These are phyloP conservation scores for Drosophila seclusa DNA, from an alignment of 2,888 invertebrate species.

Conservation along the genomic window DNA sequence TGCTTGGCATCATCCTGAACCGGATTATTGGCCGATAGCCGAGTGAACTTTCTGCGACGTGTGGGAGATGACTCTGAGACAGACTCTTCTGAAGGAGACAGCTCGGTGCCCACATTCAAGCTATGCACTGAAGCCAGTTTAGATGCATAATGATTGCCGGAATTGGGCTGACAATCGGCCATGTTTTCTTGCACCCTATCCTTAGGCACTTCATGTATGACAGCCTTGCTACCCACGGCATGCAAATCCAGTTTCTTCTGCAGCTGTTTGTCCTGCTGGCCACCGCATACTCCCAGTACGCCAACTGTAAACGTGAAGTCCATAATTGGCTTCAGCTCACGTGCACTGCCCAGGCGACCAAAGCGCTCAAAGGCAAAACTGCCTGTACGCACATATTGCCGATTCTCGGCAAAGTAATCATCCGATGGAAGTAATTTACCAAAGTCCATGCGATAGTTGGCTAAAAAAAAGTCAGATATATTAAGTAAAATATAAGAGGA, in stretches of 20 bases:
- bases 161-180: not conserved
- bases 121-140: conserved; percentile 33
- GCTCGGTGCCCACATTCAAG: conserved; percentile 56
- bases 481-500: not conserved
- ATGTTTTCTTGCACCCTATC: conserved; percentile 14
- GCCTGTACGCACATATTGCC: conserved; percentile 46
- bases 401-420: conserved; percentile 53
- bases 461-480: conserved; percentile 36
- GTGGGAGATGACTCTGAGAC: not conserved
- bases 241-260: conserved; percentile 20
- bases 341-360: conserved; percentile 51
- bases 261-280: conserved; percentile 16
- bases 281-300: conserved; percentile 56
- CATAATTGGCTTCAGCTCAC: conserved; percentile 68
- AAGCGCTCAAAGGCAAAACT: conserved; percentile 68
- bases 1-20: not conserved
- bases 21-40: conserved; percentile 19
- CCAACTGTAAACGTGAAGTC: conserved; percentile 74
- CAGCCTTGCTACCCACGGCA: conserved; percentile 24
- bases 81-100: conserved; percentile 53
- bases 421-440: conserved; percentile 67
- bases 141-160: conserved; percentile 1
- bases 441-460: conserved; percentile 77
- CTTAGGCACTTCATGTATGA: conserved; percentile 38
- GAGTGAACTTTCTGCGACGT: conserved; percentile 41